phyloP scores from a whole-genome alignment of 2,797 vertebrate species.

The Pangasius krempfi region DNA sequence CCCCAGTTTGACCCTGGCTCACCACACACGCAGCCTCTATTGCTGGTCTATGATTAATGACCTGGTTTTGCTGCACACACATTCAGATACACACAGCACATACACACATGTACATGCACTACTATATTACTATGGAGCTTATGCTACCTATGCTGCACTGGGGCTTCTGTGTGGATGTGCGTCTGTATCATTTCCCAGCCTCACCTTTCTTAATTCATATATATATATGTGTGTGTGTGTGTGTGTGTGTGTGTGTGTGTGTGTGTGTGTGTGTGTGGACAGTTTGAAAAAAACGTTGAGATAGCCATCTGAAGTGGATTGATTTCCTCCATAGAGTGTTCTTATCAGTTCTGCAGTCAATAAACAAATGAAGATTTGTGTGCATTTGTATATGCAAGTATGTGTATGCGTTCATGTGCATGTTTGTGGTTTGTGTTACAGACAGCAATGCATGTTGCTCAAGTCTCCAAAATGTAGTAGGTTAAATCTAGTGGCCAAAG shows the following conservation, averaged over 20 bases:
- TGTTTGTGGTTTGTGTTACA: slow-evolving; percentile 23
- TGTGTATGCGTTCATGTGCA: slow-evolving; percentile 2
- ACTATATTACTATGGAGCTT: slow-evolving; percentile 34
- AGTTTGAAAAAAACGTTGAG: slow-evolving; percentile 38
- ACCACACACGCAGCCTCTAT: slow-evolving; percentile 53
- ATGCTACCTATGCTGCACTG: slow-evolving; percentile 32
- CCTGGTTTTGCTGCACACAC: slow-evolving; percentile 33
- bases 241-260: slow-evolving; percentile 28
- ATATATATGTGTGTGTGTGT: neutral
- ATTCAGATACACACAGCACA: slow-evolving; percentile 40
- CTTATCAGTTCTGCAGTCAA: slow-evolving; percentile 49
- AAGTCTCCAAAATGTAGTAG: slow-evolving; percentile 52
- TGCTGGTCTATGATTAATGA: slow-evolving; percentile 60
- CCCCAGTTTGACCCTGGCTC: slow-evolving; percentile 67
- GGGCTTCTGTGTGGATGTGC: slow-evolving; percentile 19
- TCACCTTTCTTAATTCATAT: slow-evolving; percentile 6
- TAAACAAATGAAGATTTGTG: slow-evolving; percentile 48
- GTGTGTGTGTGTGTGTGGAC: slow-evolving; percentile 34
- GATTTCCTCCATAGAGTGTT: slow-evolving; percentile 53
- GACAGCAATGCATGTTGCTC: slow-evolving; percentile 29
- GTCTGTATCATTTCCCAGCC: slow-evolving; percentile 6
- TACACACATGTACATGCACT: neutral
- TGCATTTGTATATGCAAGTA: slow-evolving; percentile 27
- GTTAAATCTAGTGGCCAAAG: slow-evolving; percentile 51
- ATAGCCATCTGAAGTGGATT: slow-evolving; percentile 53